Base-by-base conservation (phyloP, 2,113 vertebrate genomes). In the Alces alces region DNA sequence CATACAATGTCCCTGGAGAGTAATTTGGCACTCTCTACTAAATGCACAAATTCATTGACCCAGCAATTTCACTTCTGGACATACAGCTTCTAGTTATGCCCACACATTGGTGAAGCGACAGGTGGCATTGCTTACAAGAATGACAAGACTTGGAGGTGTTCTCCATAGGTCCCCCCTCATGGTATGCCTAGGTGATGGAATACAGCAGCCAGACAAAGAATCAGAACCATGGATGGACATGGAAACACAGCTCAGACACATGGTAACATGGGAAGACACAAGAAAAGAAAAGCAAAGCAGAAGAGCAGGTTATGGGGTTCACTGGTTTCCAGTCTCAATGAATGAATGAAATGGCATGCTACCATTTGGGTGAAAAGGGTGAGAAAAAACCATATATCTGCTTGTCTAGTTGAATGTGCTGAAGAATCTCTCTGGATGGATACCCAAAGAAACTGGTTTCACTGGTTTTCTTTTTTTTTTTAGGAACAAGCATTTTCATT, bases 311-410 rank as follows among this genome's bases (percentile, higher is more conserved):
- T 15, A 4, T 0, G 19, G 28, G 28, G n/a, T 28, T 6, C 36
- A 14, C 92, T 25, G 66, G 47, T 4, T 57, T 78, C 43, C 0
- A 19, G 7, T 82, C 21, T 55, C 7, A 1, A 6, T 3, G 52
- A 45, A 14, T 2, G 60, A 36, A 43, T 0, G 4, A 58, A 13
- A 16, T 0, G 6, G 17, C 23, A 2, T 6, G 11, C 33, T 55
- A 3, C 76, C 1, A 0, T 3, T 0, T 1, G 66, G 76, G 89
- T 5, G 0, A 55, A 19, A 17, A 47, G 13, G 2, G 0, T 9
- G 4, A 28, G 28, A 10, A 36, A 3, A 60, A 50, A 16, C 70
- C 36, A 6, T 0, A 0, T 2, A 3, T 10, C 2, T 0, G 4
- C 45, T 45, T 1, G 3, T 11, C 4, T 10, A 33, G 9, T 13